Conservation (phyloP, 2,113 vertebrate genomes). For the Coracopsis vasa region DNA sequence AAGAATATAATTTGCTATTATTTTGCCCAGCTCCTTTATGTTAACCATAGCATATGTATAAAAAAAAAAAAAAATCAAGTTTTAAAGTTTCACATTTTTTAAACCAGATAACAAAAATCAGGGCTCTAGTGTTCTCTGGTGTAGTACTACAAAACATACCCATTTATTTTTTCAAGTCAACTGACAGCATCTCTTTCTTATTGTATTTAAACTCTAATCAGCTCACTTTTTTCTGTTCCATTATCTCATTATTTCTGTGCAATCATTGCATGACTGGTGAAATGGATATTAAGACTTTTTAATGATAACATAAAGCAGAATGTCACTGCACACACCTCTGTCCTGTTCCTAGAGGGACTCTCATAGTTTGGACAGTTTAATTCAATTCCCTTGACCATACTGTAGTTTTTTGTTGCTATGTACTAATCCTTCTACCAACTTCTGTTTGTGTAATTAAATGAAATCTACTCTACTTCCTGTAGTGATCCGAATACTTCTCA, state of each 20-base stretch:
- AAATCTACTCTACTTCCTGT: not conserved
- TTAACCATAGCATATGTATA: not conserved
- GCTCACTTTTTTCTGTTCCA: not conserved
- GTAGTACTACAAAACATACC: not conserved
- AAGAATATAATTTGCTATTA: not conserved
- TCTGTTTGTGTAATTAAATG: not conserved
- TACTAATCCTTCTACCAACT: not conserved
- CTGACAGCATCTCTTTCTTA: not conserved
- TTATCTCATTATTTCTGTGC: not conserved
- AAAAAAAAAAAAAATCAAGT: not conserved
- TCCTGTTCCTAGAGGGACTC: not conserved
- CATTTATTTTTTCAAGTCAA: not conserved
- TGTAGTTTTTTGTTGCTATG: not conserved
- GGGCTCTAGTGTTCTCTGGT: rapidly evolving
- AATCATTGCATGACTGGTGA: not conserved
- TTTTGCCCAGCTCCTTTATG: not conserved
- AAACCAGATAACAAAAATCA: not conserved
- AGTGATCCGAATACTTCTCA: not conserved
- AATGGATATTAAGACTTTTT: not conserved
- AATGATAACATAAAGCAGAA: not conserved
- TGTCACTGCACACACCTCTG: not conserved
- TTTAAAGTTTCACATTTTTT: not conserved
- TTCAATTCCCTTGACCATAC: not conserved
- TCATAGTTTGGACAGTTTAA: not conserved
- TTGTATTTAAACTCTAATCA: not conserved